Conservation (phyloP, 2,113 vertebrate genomes). For the Xiphorhynchus elegans region DNA sequence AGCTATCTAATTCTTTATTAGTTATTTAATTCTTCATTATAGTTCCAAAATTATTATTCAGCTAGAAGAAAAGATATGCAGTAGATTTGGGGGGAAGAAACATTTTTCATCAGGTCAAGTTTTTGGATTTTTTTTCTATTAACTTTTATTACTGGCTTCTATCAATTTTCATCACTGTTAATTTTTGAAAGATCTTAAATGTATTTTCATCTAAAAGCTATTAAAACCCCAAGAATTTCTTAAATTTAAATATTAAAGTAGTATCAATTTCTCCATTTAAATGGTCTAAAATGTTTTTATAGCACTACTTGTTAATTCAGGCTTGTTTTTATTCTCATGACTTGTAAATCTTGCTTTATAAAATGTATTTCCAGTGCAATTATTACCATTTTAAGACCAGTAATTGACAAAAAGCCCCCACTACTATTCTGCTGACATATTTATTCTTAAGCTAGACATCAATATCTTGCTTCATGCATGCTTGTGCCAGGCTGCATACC, state of each 20-base stretch:
- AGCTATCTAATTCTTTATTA: background rate
- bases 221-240: background rate
- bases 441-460: background rate
- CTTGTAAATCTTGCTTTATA: background rate
- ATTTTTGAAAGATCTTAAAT: background rate
- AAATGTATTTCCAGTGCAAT: background rate
- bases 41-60: background rate
- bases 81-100: background rate
- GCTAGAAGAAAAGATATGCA: background rate
- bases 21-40: background rate
- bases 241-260: background rate
- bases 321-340: background rate
- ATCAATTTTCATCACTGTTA: background rate
- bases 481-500: background rate
- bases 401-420: background rate
- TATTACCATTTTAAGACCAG: background rate
- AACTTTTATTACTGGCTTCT: background rate
- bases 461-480: background rate
- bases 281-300: background rate
- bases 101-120: background rate
- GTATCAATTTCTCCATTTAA: background rate
- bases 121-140: accelerated
- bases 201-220: background rate
- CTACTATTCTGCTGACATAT: background rate
- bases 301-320: background rate